These are phyloP conservation scores for Coenonympha arcania DNA, from an alignment of 2,888 invertebrate species.

Conservation along the genomic window DNA sequence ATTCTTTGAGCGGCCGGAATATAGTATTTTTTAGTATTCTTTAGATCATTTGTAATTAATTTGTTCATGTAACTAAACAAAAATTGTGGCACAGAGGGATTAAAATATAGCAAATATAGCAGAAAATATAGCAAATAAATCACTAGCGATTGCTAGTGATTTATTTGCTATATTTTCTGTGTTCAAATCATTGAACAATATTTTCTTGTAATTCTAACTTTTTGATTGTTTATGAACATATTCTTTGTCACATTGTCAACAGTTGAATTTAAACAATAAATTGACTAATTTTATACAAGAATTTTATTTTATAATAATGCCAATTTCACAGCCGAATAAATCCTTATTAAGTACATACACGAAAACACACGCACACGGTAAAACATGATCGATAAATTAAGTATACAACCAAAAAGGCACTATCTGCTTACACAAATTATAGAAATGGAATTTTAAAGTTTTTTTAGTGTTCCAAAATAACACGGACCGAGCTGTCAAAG, in stretches of 20 bases:
- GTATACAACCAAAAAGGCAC: neutral
- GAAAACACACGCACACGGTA: no score
- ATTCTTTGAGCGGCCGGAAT: no score
- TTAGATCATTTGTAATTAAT: no score
- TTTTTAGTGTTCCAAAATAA: no score
- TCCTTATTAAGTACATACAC: no score
- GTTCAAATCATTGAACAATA: constrained; percentile 8
- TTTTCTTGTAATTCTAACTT: constrained; percentile 14
- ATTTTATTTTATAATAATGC: constrained; percentile 38
- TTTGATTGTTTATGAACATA: no score
- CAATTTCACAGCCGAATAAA: constrained; percentile 14
- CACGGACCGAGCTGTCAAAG: no score
- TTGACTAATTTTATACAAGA: constrained; percentile 55
- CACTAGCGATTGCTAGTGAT: neutral
- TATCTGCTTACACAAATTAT: no score
- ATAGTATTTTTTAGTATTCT: no score
- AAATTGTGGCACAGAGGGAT: neutral
- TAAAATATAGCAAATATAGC: no score
- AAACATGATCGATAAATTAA: no score
- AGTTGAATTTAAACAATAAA: constrained; percentile 64
- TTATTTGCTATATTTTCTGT: constrained; percentile 4
- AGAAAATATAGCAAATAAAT: constrained; percentile 4
- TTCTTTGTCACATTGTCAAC: constrained; percentile 41
- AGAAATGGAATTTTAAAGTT: no score
- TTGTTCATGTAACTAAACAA: neutral